Conservation (phyloP, 1,140 invertebrate species). For the Drosophila repleta region DNA sequence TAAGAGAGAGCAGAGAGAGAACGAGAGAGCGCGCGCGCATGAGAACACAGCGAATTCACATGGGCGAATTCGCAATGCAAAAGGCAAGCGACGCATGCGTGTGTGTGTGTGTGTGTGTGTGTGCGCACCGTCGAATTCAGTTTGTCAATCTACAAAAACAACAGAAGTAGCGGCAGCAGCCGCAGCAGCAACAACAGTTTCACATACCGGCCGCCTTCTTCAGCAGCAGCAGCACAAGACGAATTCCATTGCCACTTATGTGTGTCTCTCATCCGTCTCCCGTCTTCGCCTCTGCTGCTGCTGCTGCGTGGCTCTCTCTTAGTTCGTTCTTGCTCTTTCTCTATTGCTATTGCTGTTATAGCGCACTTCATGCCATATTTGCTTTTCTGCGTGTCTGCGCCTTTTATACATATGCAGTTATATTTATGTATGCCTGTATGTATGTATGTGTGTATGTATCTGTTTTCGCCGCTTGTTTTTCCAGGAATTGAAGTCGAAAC, state of each 20-base stretch:
- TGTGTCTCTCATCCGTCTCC: conserved; percentile 1
- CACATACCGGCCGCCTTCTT: conserved; percentile 14
- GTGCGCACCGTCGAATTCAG: background rate
- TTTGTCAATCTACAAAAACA: conserved; percentile 7
- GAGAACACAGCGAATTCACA: background rate
- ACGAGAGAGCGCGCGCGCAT: background rate
- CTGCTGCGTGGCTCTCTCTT: background rate
- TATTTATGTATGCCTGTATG: background rate
- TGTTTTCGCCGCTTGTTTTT: conserved; percentile 37
- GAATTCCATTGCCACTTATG: conserved; percentile 40
- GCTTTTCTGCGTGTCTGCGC: conserved; percentile 18
- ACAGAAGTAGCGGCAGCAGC: background rate
- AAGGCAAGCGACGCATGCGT: background rate
- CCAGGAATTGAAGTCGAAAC: conserved; percentile 54
- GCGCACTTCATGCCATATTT: conserved; percentile 32
- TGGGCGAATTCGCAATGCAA: background rate
- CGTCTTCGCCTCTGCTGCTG: too few relatives aligned
- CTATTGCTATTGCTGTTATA: conserved; percentile 12
- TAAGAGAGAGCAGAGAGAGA: background rate
- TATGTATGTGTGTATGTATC: too few relatives aligned
- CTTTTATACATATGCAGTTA: conserved; percentile 5
- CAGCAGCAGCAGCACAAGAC: conserved; percentile 15
- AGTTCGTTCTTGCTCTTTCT: conserved; percentile 4
- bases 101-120: background rate
- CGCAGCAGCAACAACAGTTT: conserved; percentile 6